Conservation (phyloP, 1,140 invertebrate genomes). For the Hyles euphorbiae region DNA sequence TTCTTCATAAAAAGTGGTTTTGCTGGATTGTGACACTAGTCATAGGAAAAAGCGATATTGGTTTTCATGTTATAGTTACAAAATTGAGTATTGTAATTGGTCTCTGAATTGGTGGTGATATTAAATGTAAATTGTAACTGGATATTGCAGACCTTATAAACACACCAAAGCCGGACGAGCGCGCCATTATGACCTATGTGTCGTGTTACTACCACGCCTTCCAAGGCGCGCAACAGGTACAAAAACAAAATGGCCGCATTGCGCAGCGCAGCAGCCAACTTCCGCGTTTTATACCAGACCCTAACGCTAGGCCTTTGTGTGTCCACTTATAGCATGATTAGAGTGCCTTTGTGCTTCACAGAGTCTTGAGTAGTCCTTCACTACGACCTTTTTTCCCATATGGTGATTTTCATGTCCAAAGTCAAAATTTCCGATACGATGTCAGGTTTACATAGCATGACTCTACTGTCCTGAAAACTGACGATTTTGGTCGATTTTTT, state of each 20-base stretch:
- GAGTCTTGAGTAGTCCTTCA: constrained; percentile 1
- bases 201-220: constrained; percentile 99
- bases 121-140: constrained; percentile 27
- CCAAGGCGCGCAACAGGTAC: constrained; percentile 97
- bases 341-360: constrained; percentile 32
- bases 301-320: constrained; percentile 65
- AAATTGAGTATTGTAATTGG: no score
- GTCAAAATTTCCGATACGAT: background rate
- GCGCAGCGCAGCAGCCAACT: constrained; percentile 28
- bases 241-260: constrained; percentile 41
- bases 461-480: no score
- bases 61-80: no score
- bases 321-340: constrained; percentile 67
- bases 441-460: no score
- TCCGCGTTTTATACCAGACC: constrained; percentile 37
- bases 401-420: constrained; percentile 1
- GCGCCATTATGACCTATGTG: constrained; percentile 98
- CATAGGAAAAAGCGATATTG: no score
- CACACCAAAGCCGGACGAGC: constrained; percentile 97
- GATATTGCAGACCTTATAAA: constrained; percentile 94
- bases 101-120: no score
- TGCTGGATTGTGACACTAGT: no score
- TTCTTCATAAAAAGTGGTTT: no score
- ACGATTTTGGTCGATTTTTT: background rate
- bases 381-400: background rate